Evolutionary conservation across 2,797 vertebrate species (phyloP).

Genomic region (Sphenopsis melanotis): DNA sequence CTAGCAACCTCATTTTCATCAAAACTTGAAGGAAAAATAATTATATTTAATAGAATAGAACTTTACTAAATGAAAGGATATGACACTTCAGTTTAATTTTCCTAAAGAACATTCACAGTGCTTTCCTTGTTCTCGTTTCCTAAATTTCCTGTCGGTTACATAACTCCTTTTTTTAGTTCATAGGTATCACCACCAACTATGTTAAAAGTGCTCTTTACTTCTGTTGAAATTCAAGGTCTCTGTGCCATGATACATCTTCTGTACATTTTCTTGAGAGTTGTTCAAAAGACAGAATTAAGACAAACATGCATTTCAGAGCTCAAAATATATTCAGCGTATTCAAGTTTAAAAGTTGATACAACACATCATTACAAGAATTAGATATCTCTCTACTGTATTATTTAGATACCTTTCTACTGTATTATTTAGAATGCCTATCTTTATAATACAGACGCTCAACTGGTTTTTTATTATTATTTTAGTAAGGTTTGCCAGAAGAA

Average conservation of each 20-base stretch:
- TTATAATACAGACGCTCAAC: neutral
- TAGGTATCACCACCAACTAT: neutral
- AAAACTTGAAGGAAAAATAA: conserved; percentile 9
- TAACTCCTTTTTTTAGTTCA: neutral
- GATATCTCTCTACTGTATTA: neutral
- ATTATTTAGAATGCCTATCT: neutral
- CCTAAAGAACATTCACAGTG: neutral
- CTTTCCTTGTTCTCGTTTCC: neutral
- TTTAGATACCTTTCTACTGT: neutral
- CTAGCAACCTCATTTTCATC: conserved; percentile 1
- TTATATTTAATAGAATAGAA: conserved; percentile 5
- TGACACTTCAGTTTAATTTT: neutral
- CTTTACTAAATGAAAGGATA: conserved; percentile 3
- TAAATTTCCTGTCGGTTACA: neutral
- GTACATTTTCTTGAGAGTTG: neutral
- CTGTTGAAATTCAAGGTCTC: neutral
- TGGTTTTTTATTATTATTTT: neutral
- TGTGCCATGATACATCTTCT: neutral
- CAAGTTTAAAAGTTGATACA: neutral
- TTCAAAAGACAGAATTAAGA: neutral
- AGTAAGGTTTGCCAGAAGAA: neutral
- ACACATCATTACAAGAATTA: neutral
- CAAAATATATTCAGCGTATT: neutral
- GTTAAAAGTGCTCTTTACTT: neutral
- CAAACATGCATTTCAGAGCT: neutral